Conservation (phyloP, 2,797 vertebrate species). For the Macropodus opercularis region DNA sequence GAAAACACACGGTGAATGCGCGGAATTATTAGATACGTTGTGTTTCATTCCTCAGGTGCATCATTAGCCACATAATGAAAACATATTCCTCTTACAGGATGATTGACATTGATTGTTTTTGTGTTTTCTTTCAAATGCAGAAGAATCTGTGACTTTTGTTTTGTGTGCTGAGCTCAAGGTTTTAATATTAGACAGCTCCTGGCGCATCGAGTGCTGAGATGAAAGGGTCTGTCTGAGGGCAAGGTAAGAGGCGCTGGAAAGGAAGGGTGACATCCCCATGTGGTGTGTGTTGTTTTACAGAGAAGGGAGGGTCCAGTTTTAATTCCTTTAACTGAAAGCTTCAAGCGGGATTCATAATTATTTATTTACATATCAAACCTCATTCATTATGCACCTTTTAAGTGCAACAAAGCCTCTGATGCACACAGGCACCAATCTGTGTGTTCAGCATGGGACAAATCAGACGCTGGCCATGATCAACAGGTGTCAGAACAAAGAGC, state of each 20-base stretch:
- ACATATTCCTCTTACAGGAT: background rate
- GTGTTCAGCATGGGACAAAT: no score
- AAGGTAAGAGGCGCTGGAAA: conserved; percentile 5
- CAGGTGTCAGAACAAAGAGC: no score
- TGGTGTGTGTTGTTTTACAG: background rate
- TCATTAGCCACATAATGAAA: conserved; percentile 1
- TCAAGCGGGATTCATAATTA: background rate
- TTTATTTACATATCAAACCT: background rate
- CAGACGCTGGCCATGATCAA: no score
- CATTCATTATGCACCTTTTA: no score
- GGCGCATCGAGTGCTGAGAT: conserved; percentile 10
- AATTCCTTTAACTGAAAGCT: background rate
- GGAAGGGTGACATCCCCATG: background rate
- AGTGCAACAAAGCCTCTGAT: background rate
- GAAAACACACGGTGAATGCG: conserved; percentile 2
- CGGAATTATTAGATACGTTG: background rate
- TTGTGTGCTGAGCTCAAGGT: background rate
- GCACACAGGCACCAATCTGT: no score
- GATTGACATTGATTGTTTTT: background rate
- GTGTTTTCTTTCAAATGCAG: background rate
- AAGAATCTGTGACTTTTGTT: conserved; percentile 9
- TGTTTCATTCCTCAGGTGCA: background rate
- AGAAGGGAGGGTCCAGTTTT: background rate
- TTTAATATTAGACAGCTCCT: conserved; percentile 3
- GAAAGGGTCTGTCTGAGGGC: conserved; percentile 12